Conservation (phyloP, 1,140 invertebrate species). For the Cryptotermes secundus region DNA sequence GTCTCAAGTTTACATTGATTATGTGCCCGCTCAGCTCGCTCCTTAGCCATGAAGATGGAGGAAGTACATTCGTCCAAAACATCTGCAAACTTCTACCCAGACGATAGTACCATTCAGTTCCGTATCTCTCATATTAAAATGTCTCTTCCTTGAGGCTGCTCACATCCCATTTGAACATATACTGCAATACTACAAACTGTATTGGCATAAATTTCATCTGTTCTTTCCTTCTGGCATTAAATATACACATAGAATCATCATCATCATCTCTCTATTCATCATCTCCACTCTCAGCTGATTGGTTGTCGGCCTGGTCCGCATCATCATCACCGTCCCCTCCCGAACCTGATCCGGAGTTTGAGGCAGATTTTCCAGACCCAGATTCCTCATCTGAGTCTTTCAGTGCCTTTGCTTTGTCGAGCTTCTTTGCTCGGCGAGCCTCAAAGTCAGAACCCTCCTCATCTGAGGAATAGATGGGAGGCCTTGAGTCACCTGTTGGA, state of each 20-base stretch:
- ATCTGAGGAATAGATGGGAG: slow-evolving; percentile 85
- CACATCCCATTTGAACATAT: no score
- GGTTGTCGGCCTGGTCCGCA: slow-evolving; percentile 42
- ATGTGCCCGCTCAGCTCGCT: no score
- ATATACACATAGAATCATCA: background rate
- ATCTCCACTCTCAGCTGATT: slow-evolving; percentile 36
- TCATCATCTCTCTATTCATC: slow-evolving; percentile 27
- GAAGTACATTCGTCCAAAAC: no score
- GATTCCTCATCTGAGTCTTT: slow-evolving; percentile 77
- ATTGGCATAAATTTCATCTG: background rate
- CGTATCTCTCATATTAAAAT: no score
- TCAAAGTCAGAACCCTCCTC: slow-evolving; percentile 88
- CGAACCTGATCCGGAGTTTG: slow-evolving; percentile 44
- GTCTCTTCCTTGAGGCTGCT: no score
- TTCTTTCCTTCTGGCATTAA: background rate
- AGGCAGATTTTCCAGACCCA: slow-evolving; percentile 40
- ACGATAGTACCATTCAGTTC: no score
- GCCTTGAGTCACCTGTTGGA: slow-evolving; percentile 46
- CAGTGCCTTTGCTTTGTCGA: slow-evolving; percentile 77
- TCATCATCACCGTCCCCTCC: slow-evolving; percentile 45
- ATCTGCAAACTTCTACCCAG: no score
- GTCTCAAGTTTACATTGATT: no score
- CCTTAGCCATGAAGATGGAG: no score
- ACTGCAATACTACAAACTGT: no score
- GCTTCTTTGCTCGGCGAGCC: slow-evolving; percentile 67